Evolutionary conservation across 2,888 invertebrate species (phyloP).

Genomic region (Muscina levida): DNA sequence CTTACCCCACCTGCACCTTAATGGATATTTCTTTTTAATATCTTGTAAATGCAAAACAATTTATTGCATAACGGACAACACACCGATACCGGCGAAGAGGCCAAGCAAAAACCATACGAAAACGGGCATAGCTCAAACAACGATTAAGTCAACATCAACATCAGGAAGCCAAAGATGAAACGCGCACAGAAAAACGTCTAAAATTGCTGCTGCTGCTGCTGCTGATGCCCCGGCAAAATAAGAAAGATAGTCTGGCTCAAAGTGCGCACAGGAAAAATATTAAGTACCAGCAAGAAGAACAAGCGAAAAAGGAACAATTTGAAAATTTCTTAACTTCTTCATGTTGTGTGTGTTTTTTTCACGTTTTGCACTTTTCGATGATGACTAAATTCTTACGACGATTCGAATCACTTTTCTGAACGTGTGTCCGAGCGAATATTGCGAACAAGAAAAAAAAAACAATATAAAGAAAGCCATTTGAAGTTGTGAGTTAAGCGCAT

Average conservation of each 20-base stretch:
- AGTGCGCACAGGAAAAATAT: background rate
- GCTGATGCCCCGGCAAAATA: background rate
- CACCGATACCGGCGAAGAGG: constrained; percentile 36
- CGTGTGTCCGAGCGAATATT: background rate
- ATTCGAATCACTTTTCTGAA: constrained; percentile 32
- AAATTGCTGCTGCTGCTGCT: constrained; percentile 4
- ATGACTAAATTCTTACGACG: constrained; percentile 60
- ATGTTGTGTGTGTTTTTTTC: constrained; percentile 7
- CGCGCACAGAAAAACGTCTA: constrained; percentile 18
- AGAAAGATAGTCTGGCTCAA: background rate
- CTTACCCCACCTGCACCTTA: constrained; percentile 16
- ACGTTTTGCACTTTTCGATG: constrained; percentile 40
- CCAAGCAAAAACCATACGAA: constrained; percentile 19
- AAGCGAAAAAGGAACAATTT: constrained; percentile 8
- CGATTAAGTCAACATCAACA: constrained; percentile 30
- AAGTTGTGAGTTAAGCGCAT: constrained; percentile 16
- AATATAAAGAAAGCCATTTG: constrained; percentile 17
- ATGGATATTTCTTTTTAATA: constrained; percentile 64
- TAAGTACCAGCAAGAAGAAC: constrained; percentile 4
- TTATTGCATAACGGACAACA: constrained; percentile 63
- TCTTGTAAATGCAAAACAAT: constrained; percentile 66
- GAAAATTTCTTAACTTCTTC: constrained; percentile 26
- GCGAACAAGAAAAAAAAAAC: background rate
- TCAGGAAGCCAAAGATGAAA: constrained; percentile 34
- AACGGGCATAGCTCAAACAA: constrained; percentile 4